phyloP scores from a whole-genome alignment of 2,113 vertebrate species.

The Stigmatopora argus region DNA sequence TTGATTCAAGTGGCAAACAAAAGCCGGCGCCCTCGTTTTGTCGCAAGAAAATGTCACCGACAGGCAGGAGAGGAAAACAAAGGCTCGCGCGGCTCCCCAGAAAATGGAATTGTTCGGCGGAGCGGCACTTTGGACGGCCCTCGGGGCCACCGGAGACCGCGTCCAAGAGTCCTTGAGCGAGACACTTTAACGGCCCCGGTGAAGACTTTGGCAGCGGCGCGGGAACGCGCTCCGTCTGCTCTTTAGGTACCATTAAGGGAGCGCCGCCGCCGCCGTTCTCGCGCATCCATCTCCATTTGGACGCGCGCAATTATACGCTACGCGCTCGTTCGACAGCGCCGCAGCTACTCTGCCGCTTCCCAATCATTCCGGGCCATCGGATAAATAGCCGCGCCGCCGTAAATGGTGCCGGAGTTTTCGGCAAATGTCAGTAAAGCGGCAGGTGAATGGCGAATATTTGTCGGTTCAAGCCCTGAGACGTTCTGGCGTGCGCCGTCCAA shows the following conservation, averaged over 20 bases:
- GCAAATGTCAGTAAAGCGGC: not conserved
- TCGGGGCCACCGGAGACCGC: not conserved
- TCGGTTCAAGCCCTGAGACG: not conserved
- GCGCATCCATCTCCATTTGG: not conserved
- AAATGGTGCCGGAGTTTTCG: not conserved
- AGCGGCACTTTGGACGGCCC: not conserved
- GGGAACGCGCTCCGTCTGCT: not conserved
- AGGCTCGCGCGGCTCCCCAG: not conserved
- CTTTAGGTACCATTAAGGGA: conserved; percentile 5
- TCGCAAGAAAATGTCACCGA: not conserved
- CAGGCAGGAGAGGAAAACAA: not conserved
- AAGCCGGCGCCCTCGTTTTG: not conserved
- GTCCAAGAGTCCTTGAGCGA: conserved; percentile 8
- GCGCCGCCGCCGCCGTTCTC: not conserved
- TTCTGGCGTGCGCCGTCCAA: too few species aligned
- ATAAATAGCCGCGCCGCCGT: not conserved
- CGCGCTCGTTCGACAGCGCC: not conserved
- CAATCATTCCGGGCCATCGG: not conserved
- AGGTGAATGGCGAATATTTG: not conserved
- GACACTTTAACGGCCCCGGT: not conserved
- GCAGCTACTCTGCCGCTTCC: not conserved
- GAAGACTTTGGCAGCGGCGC: not conserved
- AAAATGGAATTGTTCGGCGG: not conserved
- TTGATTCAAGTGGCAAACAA: not conserved
- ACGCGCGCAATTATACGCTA: not conserved